Percentiles rank a stretch among this genome's conserved stretches.
Conservation (phyloP, 1,140 invertebrate species). For the Cecropterus lyciades region DNA sequence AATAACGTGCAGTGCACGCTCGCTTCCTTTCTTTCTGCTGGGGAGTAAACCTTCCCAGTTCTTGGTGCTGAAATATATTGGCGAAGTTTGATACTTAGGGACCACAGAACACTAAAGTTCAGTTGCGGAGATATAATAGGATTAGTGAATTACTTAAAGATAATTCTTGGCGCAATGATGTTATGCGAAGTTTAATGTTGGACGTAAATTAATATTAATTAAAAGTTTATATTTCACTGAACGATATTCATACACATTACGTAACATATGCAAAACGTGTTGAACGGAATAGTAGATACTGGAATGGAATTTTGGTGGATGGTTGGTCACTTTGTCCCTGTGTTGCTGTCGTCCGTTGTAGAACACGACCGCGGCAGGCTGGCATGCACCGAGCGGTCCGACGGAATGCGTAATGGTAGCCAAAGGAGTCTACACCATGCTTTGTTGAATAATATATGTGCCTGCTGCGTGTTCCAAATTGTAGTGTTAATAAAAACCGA, state of each 20-base stretch:
- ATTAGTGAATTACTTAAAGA: conserved; percentile 30
- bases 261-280: conserved; percentile 40
- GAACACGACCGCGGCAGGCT: conserved; percentile 62
- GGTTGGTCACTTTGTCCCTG: conserved; percentile 44
- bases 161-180: conserved; percentile 15
- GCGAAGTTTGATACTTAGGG: conserved; percentile 35
- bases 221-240: too few relatives aligned
- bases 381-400: conserved; percentile 54
- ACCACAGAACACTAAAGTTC: conserved; percentile 32
- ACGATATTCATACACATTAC: too few relatives aligned
- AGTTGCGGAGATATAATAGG: conserved; percentile 25
- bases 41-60: conserved; percentile 58
- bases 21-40: conserved; percentile 68
- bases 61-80: conserved; percentile 38
- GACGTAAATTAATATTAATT: too few relatives aligned
- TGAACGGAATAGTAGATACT: conserved; percentile 33
- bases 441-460: conserved; percentile 2
- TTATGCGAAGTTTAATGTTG: conserved; percentile 10
- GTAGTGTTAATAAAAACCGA: background rate
- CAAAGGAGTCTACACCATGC: conserved; percentile 22
- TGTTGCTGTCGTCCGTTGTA: conserved; percentile 56
- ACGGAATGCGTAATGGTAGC: conserved; percentile 65
- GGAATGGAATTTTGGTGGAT: conserved; percentile 61
- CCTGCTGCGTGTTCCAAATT: background rate
- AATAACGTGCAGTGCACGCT: conserved; percentile 71